phyloP scores from a whole-genome alignment of 2,888 invertebrate species.

The Calameuta idolon region DNA sequence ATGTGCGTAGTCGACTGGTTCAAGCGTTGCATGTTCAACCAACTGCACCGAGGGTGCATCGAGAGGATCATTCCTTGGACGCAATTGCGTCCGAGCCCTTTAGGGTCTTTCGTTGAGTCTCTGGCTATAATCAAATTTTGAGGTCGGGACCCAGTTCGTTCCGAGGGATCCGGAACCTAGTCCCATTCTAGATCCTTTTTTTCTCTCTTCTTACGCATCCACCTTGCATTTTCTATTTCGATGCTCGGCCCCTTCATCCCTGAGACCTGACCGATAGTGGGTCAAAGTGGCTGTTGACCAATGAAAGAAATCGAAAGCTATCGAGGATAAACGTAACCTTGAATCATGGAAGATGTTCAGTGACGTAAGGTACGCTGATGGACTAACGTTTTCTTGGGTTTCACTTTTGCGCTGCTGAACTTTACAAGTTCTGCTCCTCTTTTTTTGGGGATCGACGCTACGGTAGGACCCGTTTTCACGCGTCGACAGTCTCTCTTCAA shows the following conservation, averaged over 20 bases:
- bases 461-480: too few relatives aligned
- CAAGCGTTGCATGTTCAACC: background rate
- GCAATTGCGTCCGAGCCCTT: background rate
- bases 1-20: background rate
- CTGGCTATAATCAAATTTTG: background rate
- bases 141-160: background rate
- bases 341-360: background rate
- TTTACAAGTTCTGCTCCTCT: too few relatives aligned
- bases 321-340: background rate
- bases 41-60: background rate
- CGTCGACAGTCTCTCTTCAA: too few relatives aligned
- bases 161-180: background rate
- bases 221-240: background rate
- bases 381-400: background rate
- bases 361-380: background rate
- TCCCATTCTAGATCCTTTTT: background rate
- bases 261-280: too few relatives aligned
- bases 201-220: background rate
- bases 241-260: background rate
- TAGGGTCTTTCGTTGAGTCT: background rate
- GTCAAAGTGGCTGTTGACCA: background rate
- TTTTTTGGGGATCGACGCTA: too few relatives aligned
- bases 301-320: background rate
- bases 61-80: background rate
- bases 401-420: too few relatives aligned